Evolutionary conservation across 2,113 vertebrate species (phyloP).

Genomic region (Calonectris borealis): DNA sequence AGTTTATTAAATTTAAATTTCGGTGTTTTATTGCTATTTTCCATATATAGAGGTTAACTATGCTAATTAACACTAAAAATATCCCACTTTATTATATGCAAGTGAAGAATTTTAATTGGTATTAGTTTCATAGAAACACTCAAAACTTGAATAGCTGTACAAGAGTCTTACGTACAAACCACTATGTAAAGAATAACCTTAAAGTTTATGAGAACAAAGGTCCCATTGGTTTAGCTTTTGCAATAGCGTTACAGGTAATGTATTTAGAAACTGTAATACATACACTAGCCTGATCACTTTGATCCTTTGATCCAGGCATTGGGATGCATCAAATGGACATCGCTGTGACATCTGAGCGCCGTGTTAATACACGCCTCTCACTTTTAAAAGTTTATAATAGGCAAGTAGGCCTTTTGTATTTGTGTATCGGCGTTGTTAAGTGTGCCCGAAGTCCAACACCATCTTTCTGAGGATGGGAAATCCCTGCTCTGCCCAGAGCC

Average conservation of each 20-base stretch:
- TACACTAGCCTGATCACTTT: background rate
- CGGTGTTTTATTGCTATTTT: background rate
- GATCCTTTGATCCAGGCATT: background rate
- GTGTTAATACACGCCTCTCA: background rate
- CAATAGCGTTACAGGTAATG: background rate
- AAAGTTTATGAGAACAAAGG: background rate
- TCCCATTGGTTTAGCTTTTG: background rate
- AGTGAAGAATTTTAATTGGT: background rate
- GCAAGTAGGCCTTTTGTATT: background rate
- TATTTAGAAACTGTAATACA: background rate
- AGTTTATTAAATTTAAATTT: background rate
- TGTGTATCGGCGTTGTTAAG: background rate
- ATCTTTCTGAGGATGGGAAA: background rate
- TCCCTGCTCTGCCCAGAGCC: background rate
- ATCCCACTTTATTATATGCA: background rate
- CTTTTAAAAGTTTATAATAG: background rate
- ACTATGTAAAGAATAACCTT: background rate
- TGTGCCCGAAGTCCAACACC: fast-evolving
- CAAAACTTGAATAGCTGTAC: background rate
- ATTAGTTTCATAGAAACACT: background rate
- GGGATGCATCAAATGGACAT: background rate
- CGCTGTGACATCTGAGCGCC: background rate
- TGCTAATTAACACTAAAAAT: background rate
- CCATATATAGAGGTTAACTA: background rate
- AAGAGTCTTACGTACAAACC: background rate